Evolutionary conservation across 2,113 vertebrate genomes (phyloP).

Genomic region (Dascyllus trimaculatus): DNA sequence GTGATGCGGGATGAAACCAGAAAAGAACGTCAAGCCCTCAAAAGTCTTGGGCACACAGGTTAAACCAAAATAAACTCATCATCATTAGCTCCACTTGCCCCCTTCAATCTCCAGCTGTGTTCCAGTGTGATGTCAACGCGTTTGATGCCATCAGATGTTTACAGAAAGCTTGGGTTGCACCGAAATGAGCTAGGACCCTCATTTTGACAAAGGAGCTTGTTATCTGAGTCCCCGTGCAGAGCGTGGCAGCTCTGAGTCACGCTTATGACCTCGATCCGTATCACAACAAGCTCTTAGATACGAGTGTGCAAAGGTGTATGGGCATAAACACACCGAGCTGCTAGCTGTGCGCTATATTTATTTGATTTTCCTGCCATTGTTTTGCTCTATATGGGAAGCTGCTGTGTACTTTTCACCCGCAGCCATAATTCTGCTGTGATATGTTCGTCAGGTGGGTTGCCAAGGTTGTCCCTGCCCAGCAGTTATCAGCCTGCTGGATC

Average conservation of each 20-base stretch:
- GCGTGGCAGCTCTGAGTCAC: neutral
- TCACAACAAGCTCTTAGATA: constrained; percentile 17
- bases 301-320: neutral
- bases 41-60: neutral
- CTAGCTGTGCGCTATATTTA: neutral
- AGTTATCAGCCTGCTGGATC: no score
- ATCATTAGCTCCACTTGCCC: neutral
- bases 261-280: neutral
- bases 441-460: constrained; percentile 30
- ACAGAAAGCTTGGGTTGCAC: constrained; percentile 26
- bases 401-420: neutral
- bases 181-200: neutral
- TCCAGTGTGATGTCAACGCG: constrained; percentile 3
- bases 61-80: neutral
- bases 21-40: neutral
- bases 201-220: neutral
- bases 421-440: constrained; percentile 20
- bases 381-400: neutral
- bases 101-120: constrained; percentile 15
- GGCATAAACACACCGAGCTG: neutral
- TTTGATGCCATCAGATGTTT: constrained; percentile 39
- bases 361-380: constrained; percentile 20
- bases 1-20: neutral
- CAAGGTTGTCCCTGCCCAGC: constrained; percentile 17
- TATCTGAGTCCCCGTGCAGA: constrained; percentile 23